A percentile compares a stretch with the other conserved stretches of the same genome.
Evolutionary conservation across 2,888 invertebrate species (phyloP).

Genomic region (Drepanosiphum platanoidis): DNA sequence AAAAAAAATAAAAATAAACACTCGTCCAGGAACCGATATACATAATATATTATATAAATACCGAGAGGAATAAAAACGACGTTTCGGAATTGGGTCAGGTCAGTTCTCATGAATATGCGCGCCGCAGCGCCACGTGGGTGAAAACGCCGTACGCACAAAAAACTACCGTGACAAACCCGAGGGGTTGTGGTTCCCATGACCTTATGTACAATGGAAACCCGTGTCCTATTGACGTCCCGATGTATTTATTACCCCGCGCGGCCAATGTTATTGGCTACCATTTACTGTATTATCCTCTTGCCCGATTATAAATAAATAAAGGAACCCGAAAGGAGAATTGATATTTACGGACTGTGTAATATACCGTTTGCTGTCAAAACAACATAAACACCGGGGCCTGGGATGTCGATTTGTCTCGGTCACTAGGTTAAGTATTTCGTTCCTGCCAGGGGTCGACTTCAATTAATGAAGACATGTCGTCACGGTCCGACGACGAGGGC

Average conservation of each 20-base stretch:
- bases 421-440: conserved; percentile 46
- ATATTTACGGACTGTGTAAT: background rate
- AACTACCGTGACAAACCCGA: conserved; percentile 35
- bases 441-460: conserved; percentile 23
- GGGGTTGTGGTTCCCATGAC: conserved; percentile 61
- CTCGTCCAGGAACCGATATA: background rate
- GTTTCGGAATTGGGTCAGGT: conserved; percentile 49
- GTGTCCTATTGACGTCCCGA: conserved; percentile 19
- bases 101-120: conserved; percentile 47
- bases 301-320: conserved; percentile 15
- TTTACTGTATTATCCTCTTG: conserved; percentile 19
- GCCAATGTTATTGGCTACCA: conserved; percentile 31
- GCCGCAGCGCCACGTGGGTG: conserved; percentile 3
- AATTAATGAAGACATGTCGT: conserved; percentile 32
- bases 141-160: conserved; percentile 21
- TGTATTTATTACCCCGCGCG: conserved; percentile 18
- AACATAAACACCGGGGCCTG: background rate
- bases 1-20: background rate
- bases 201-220: conserved; percentile 23
- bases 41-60: background rate
- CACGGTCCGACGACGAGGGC: conserved; percentile 1
- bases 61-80: conserved; percentile 18
- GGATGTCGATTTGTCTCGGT: conserved; percentile 47
- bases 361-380: conserved; percentile 33
- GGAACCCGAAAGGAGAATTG: background rate